phyloP scores from a whole-genome alignment of 2,797 vertebrate genomes.

The Anomalospiza imberbis region DNA sequence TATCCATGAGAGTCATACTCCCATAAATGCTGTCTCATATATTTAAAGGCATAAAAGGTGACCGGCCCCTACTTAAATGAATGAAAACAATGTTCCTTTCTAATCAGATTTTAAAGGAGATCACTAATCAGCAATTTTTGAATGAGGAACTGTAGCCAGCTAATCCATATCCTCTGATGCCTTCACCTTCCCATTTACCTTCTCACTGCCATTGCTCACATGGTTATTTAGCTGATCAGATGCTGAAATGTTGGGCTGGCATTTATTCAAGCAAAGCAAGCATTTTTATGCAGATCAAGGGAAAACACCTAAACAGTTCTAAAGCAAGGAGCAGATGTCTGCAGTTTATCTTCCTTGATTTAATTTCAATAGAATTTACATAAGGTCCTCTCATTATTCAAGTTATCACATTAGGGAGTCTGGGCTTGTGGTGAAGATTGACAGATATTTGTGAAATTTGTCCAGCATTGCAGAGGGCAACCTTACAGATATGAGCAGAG shows the following conservation, averaged over 20 bases:
- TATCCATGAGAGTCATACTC: not conserved
- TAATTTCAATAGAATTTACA: conserved; percentile 68
- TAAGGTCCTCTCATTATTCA: conserved; percentile 46
- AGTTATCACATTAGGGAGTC: conserved; percentile 56
- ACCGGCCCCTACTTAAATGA: not conserved
- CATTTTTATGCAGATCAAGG: conserved; percentile 35
- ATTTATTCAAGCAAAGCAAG: conserved; percentile 35
- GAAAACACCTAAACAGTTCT: conserved; percentile 42
- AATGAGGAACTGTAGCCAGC: conserved; percentile 22
- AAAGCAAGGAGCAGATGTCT: conserved; percentile 64
- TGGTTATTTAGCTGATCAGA: conserved; percentile 33
- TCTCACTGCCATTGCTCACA: conserved; percentile 13
- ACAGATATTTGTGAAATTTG: not conserved
- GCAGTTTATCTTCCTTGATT: conserved; percentile 66
- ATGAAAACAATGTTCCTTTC: conserved; percentile 33
- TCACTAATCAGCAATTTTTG: conserved; percentile 37
- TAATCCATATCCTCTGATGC: conserved; percentile 2
- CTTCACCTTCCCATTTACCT: conserved; percentile 49
- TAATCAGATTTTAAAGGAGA: conserved; percentile 41
- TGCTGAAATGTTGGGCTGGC: conserved; percentile 27
- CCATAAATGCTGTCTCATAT: not conserved
- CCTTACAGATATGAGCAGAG: not conserved
- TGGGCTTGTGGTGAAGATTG: conserved; percentile 5
- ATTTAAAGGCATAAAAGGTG: conserved; percentile 11
- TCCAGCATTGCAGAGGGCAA: not conserved